Base-by-base conservation (phyloP, 2,113 vertebrate genomes). In the Syngnathus floridae region DNA sequence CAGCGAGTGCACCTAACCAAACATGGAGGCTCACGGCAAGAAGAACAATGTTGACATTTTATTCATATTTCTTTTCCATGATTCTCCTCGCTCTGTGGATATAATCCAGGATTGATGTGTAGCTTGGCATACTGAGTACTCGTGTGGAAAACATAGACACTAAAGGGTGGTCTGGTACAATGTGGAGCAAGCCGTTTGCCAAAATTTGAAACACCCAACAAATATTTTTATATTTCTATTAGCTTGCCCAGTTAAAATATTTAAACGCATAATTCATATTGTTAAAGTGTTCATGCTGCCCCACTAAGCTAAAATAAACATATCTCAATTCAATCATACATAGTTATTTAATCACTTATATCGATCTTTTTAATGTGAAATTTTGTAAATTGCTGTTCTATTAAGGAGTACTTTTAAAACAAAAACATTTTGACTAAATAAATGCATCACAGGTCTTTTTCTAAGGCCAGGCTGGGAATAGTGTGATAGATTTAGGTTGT, bases 11-110 rank as follows among this genome's bases (percentile, higher is more conserved):
- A 82, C 72, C 75, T 82, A 76, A 77, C 74, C 80, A 83, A 83
- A 86, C 78, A 86, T 74, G 79, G 82, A 75, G 73, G 67, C 14
- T 56, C 67, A 71, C 2, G 69, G 78, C 36, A 62, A 70, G 2
- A 36, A 67, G 73, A 85, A 80, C 71, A 86, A 82, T 81, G 76
- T 71, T 71, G 73, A 82, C 81, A 26, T 81, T 82, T 78, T 73
- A 55, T 65, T 70, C 65, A 64, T 71, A 61, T 69, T 64, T 83
- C 45, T 70, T 74, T 67, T 51, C 40, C 54, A 2, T 66, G 69
- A 52, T 65, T 76, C 51, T 75, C 74, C 64, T 74, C 59, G 71
- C 37, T 82, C 38, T 72, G 69, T 75, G 84, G 73, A 87, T 58
- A 68, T 82, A 22, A 59, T 80, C 75, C 75, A 74, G 76, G 65